A percentile compares a stretch with the other conserved stretches of the same genome.
phyloP scores from a whole-genome alignment of 2,888 invertebrate species.

The Nipponacmea schrenckii region DNA sequence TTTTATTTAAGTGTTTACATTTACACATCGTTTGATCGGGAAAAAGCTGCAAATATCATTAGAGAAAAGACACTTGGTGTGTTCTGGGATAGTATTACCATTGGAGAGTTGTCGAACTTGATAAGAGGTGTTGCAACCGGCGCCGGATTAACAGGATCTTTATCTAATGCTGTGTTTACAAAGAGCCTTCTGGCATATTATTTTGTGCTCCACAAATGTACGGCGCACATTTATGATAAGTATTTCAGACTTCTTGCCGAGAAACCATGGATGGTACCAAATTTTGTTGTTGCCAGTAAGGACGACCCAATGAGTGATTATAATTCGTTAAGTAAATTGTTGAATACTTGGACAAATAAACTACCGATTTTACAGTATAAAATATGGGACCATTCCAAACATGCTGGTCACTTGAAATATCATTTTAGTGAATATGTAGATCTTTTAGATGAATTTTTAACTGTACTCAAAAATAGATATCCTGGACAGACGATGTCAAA shows the following conservation, averaged over 20 bases:
- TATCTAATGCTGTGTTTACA: no score
- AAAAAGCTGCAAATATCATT: background rate
- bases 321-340: background rate
- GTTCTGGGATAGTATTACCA: conserved; percentile 5
- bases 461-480: background rate
- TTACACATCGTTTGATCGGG: background rate
- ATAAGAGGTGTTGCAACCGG: background rate
- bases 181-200: background rate
- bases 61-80: conserved; percentile 5
- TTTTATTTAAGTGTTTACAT: conserved; percentile 2
- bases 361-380: background rate
- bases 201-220: background rate
- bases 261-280: background rate
- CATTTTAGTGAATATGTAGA: conserved; percentile 8
- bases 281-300: background rate
- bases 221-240: conserved; percentile 1
- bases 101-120: conserved; percentile 5
- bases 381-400: conserved; percentile 12
- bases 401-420: conserved; percentile 4
- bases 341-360: background rate
- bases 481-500: background rate
- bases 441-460: background rate
- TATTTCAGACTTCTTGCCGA: background rate
- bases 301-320: conserved; percentile 15
- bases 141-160: no score